Base-by-base conservation (phyloP, 2,797 vertebrate genomes). In the Syngnathus acus region DNA sequence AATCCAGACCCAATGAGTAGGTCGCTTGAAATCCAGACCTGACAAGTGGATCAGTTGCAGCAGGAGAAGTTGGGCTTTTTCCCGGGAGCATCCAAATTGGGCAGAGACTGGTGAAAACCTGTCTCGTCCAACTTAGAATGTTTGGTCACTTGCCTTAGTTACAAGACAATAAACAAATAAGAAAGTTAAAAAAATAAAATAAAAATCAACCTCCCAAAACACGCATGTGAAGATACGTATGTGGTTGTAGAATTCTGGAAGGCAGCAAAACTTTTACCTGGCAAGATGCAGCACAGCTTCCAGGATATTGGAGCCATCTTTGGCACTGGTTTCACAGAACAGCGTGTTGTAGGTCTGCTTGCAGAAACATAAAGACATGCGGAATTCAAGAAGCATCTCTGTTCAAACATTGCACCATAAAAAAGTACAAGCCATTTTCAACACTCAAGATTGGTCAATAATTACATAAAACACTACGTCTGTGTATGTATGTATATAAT, bases 251-350 rank as follows among this genome's bases (percentile, higher is more conserved):
- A 19, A 65, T 61, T 26, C 63, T 26, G 75, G 74, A 64, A 65
- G 67, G 70, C 68, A 76, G 70, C 62, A 73, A 57, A 80, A 2
- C 3, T 9, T 85, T 85, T 90, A 98, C 96, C 94, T 91, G 80
- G 97, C 95, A 79, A 99, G 92, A 82, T 98, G 97, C 74, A 99
- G 94, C 79, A 97, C 94, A 5, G 96, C 95, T 83, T 98, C 96
- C 53, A 98, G 88, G 67, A 97, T 81, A 72, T 98, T 98, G 53
- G 93, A 94, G 10, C 96, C 95, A 0, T 98, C 95, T 85, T 95
- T 99, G 75, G 95, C 94, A 62, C 90, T 88, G 43, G 89, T 83
- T 80, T 93, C 84, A 72, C 83, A 90, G 85, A 91, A 87, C 61
- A 92, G 78, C 68, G 81, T 84, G 80, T 82, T 79, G 80, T 93